Conservation (phyloP, 2,797 vertebrate species). For the Leuciscus waleckii region DNA sequence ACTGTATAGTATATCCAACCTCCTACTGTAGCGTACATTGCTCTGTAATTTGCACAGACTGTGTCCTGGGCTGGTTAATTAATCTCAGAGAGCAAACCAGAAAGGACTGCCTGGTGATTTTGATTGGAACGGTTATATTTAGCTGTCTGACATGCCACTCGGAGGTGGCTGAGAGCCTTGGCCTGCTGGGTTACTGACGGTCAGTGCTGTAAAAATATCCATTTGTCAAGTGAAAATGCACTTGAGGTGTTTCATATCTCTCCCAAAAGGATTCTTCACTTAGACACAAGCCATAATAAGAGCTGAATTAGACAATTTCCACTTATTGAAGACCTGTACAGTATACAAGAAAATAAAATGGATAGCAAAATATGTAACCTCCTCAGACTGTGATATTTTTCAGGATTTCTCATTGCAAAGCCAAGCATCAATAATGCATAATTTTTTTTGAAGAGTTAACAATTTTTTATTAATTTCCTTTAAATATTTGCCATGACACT, state of each 20-base stretch:
- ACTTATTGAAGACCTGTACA: slow-evolving; percentile 58
- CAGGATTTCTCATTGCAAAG: slow-evolving; percentile 13
- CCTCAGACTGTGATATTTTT: not conserved
- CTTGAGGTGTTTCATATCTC: slow-evolving; percentile 70
- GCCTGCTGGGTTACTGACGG: slow-evolving; percentile 72
- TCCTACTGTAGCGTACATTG: slow-evolving; percentile 58
- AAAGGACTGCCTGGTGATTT: slow-evolving; percentile 64
- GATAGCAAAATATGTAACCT: slow-evolving; percentile 22
- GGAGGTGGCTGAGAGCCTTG: slow-evolving; percentile 73
- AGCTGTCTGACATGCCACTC: slow-evolving; percentile 74
- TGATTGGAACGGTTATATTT: slow-evolving; percentile 75
- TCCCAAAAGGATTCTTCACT: slow-evolving; percentile 73
- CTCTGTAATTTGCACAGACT: slow-evolving; percentile 77
- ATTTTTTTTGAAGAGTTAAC: not conserved
- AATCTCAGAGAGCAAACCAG: slow-evolving; percentile 69
- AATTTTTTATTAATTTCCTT: not conserved
- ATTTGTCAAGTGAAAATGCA: slow-evolving; percentile 78
- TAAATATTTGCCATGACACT: not conserved
- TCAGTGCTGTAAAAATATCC: slow-evolving; percentile 77
- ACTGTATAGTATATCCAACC: slow-evolving; percentile 62
- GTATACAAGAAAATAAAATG: slow-evolving; percentile 47
- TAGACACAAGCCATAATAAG: slow-evolving; percentile 68
- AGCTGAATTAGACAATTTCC: slow-evolving; percentile 63
- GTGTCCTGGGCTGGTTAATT: slow-evolving; percentile 75
- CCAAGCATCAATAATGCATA: not conserved